Conservation (phyloP, 2,113 vertebrate genomes). For the Ardeotis arabs region DNA sequence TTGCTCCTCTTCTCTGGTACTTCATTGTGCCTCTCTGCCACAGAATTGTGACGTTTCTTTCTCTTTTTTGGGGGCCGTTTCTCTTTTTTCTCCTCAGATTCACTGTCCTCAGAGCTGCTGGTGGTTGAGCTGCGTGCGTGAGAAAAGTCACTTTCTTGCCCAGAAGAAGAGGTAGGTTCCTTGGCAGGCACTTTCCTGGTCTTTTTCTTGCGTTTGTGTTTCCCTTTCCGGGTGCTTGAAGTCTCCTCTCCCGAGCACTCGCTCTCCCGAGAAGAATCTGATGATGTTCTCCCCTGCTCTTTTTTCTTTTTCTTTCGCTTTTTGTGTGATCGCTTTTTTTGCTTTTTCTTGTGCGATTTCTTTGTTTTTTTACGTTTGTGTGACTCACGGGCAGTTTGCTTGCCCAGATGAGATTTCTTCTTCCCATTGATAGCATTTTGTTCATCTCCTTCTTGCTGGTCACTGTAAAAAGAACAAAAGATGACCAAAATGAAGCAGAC, state of each 20-base stretch:
- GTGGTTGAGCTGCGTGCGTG: constrained; percentile 69
- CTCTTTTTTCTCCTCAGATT: constrained; percentile 68
- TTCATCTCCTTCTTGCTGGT: constrained; percentile 66
- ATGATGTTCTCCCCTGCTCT: constrained; percentile 62
- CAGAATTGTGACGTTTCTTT: constrained; percentile 42
- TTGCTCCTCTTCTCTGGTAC: constrained; percentile 71
- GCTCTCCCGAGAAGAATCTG: constrained; percentile 70
- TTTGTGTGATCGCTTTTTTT: constrained; percentile 88
- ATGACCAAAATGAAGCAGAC: neutral
- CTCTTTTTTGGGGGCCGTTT: constrained; percentile 68
- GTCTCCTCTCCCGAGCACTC: constrained; percentile 73
- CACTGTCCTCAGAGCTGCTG: constrained; percentile 76
- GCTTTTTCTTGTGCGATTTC: constrained; percentile 89
- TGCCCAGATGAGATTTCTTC: constrained; percentile 73
- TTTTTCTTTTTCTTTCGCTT: constrained; percentile 82
- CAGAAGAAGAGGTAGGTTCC: constrained; percentile 69
- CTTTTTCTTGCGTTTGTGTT: constrained; percentile 77
- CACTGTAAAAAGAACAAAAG: constrained; percentile 66
- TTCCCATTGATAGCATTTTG: constrained; percentile 74
- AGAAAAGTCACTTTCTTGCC: constrained; percentile 73
- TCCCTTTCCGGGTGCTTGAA: constrained; percentile 56
- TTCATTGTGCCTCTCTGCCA: constrained; percentile 58
- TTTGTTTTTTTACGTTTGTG: constrained; percentile 83
- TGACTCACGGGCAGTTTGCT: constrained; percentile 70
- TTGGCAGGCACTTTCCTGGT: constrained; percentile 74